Evolutionary conservation across 1,140 invertebrate genomes (phyloP).

Genomic region (Drosophila pallidifrons): DNA sequence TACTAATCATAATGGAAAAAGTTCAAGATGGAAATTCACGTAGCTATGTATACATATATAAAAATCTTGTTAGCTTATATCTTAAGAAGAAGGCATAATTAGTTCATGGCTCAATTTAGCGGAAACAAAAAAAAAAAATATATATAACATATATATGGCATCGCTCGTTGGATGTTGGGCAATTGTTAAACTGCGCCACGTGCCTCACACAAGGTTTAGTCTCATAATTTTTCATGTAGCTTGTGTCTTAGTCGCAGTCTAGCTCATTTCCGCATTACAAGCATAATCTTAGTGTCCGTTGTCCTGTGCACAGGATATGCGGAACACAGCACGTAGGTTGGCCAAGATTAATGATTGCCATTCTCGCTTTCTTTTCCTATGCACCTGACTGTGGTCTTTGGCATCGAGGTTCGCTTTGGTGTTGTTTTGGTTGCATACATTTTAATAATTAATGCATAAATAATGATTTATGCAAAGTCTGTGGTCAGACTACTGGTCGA

Average conservation of each 20-base stretch:
- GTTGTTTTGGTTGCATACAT: conserved; percentile 33
- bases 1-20: no score
- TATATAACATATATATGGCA: no score
- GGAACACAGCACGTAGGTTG: conserved; percentile 21
- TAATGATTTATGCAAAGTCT: conserved; percentile 67
- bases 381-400: background rate
- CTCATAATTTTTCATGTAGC: conserved; percentile 26
- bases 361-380: conserved; percentile 6
- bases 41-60: no score
- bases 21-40: no score
- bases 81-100: background rate
- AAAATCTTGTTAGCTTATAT: no score
- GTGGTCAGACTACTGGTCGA: conserved; percentile 33
- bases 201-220: conserved; percentile 8
- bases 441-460: conserved; percentile 73
- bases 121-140: no score
- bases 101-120: background rate
- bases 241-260: conserved; percentile 2
- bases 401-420: background rate
- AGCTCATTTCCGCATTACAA: conserved; percentile 46
- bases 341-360: conserved; percentile 40
- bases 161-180: background rate
- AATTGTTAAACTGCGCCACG: background rate
- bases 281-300: conserved; percentile 31
- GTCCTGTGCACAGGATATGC: conserved; percentile 11